Percentiles rank a stretch among this genome's conserved stretches.
Evolutionary conservation across 2,113 vertebrate species (phyloP).

Genomic region (Promerops cafer): DNA sequence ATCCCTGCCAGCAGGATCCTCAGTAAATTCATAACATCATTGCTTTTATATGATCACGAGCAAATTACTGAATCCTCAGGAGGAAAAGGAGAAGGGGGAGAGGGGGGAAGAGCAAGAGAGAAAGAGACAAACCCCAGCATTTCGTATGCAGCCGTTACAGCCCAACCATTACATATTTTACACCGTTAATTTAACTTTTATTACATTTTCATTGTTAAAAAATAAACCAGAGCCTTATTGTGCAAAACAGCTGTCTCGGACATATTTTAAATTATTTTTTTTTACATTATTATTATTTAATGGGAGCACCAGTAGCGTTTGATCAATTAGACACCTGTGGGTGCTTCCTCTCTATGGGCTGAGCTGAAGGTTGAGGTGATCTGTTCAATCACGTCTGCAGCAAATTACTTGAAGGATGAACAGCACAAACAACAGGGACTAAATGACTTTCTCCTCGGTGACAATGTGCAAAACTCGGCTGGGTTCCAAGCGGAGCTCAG

Average conservation of each 20-base stretch:
- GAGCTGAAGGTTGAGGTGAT: constrained; percentile 11
- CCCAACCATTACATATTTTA: constrained; percentile 34
- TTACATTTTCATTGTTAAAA: constrained; percentile 43
- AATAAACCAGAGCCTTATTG: constrained; percentile 38
- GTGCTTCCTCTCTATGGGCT: neutral
- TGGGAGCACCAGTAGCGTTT: neutral
- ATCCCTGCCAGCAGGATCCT: constrained; percentile 55
- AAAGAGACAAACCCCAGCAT: neutral
- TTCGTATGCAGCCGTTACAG: neutral
- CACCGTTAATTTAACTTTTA: constrained; percentile 38
- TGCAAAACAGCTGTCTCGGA: constrained; percentile 30
- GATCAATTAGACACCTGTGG: neutral
- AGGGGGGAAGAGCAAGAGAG: neutral
- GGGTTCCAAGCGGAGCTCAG: neutral
- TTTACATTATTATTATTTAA: constrained; percentile 26
- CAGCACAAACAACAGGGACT: neutral
- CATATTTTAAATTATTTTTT: neutral
- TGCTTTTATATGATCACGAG: constrained; percentile 38
- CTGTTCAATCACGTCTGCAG: neutral
- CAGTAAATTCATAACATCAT: constrained; percentile 59
- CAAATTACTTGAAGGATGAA: constrained; percentile 37
- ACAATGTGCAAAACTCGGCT: neutral
- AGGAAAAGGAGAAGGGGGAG: constrained; percentile 13
- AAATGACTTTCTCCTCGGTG: neutral
- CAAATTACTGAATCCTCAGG: constrained; percentile 58